phyloP scores from a whole-genome alignment of 1,140 invertebrate genomes.

The Meloidogyne chitwoodi region DNA sequence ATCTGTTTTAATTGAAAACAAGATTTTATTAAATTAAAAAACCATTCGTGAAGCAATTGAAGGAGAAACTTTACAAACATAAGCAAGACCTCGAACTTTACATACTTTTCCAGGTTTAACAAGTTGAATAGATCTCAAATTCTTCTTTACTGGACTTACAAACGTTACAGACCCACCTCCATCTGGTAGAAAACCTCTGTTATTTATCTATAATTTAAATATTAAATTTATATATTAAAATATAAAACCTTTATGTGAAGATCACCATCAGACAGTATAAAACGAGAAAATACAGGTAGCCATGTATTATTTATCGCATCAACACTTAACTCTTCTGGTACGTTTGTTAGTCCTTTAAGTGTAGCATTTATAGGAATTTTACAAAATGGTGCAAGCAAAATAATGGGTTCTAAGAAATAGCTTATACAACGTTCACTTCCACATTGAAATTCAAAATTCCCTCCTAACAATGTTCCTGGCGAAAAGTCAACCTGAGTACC shows the following conservation, averaged over 20 bases:
- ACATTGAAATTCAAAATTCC: conserved; percentile 80
- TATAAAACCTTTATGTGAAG: conserved; percentile 74
- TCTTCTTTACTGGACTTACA: conserved; percentile 74
- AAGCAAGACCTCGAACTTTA: conserved; percentile 79
- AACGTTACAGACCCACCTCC: conserved; percentile 87
- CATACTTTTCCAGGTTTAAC: conserved; percentile 83
- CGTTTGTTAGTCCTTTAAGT: conserved; percentile 83
- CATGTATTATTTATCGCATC: conserved; percentile 54
- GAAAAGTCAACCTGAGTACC: conserved; percentile 77
- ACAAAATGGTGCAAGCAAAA: conserved; percentile 87
- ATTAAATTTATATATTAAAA: conserved; percentile 15
- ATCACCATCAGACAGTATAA: conserved; percentile 80
- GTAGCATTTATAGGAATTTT: conserved; percentile 79
- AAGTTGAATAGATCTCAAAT: conserved; percentile 67
- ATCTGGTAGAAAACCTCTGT: conserved; percentile 76
- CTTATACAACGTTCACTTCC: conserved; percentile 62
- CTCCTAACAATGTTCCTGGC: conserved; percentile 83
- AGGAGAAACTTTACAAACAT: conserved; percentile 71
- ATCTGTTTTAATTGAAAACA: conserved; percentile 62
- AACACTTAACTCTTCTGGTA: conserved; percentile 62
- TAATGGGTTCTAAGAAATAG: conserved; percentile 64
- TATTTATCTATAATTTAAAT: conserved; percentile 63
- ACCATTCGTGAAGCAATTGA: conserved; percentile 63
- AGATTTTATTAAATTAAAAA: background rate
- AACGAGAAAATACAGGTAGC: conserved; percentile 64